Percentiles rank a stretch among this genome's conserved stretches.
Conservation (phyloP, 2,797 vertebrate genomes). For the Anguilla pacifica region DNA sequence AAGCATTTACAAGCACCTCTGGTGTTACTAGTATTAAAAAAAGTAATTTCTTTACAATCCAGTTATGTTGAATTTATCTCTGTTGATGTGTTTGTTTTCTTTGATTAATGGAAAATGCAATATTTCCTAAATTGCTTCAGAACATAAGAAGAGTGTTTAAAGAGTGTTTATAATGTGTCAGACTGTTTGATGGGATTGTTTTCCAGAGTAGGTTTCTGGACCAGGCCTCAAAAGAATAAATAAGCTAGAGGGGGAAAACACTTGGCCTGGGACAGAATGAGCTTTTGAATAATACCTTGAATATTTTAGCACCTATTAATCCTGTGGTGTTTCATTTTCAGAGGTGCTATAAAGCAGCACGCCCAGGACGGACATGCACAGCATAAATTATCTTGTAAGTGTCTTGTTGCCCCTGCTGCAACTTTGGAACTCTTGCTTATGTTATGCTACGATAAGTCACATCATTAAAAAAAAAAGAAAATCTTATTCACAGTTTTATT, state of each 20-base stretch:
- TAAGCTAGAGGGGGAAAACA: conserved; percentile 12
- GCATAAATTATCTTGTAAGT: conserved; percentile 47
- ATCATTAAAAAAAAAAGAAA: background rate
- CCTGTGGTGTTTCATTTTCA: conserved; percentile 71
- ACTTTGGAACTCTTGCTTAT: conserved; percentile 27
- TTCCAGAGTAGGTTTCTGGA: conserved; percentile 24
- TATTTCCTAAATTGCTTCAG: background rate
- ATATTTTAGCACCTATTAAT: conserved; percentile 69
- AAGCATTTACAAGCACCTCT: conserved; percentile 5
- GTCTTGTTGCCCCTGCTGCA: conserved; percentile 37
- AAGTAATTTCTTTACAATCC: background rate
- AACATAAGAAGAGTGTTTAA: conserved; percentile 29
- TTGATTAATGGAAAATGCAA: conserved; percentile 2
- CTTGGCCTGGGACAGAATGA: conserved; percentile 32
- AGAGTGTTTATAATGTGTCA: conserved; percentile 35
- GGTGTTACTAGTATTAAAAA: conserved; percentile 5
- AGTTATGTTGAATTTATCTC: conserved; percentile 5
- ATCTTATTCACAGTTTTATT: conserved; percentile 19
- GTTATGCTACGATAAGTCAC: conserved; percentile 31
- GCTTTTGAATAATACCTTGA: conserved; percentile 51
- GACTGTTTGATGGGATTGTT: conserved; percentile 32
- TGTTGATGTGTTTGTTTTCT: background rate
- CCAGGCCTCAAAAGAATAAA: conserved; percentile 16
- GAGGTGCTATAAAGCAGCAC: conserved; percentile 49
- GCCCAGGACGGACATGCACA: conserved; percentile 25